Base-by-base conservation (phyloP, 2,888 invertebrate genomes). In the Cerceris rybyensis region DNA sequence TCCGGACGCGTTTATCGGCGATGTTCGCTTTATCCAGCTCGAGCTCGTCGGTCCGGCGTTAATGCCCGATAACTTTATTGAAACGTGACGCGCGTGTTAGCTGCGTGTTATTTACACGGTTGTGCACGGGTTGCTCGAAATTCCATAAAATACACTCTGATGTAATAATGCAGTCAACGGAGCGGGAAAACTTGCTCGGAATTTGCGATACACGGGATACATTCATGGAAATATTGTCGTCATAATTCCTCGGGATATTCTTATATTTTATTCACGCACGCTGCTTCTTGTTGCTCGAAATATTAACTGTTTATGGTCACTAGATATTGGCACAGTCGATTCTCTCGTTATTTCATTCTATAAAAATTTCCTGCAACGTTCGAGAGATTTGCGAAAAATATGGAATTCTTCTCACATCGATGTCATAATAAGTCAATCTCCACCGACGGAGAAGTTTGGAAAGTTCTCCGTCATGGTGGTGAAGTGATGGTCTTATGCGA, bases 11-110 rank as follows among this genome's bases (percentile, higher is more conserved):
- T 58, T 73, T 69, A 69, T 73, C 57, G 63, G 57, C 46, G 58
- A 63, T 69, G 58, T 11, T 41, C 72, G 16, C 42, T 42, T 68
- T 50, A 54, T 14, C 43, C 55, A 28, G 58, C n/a, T 11, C 13
- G 11, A 2, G 63, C 52, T 50, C 43, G 42, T 50, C n/a, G 1
- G 49, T 11, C 43, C 54, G 4, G 17, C 28, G 17, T 61, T 57
- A 39, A 46, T 46, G 41, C 60, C 28, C 57, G 55, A 55, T 73
- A 57, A 50, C 69, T 61, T 74, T 69, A 69, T 64, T 69, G 63
- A 57, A 59, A 63, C 73, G 73, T 69, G 58, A 58, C 73, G 11
- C 16, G 50, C 58, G 2, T 50, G 63, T 39, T 54, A 14, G 16
- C 7, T 42, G 42, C 16, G 41, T 13, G 7, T 17, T 64, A 70